phyloP scores from a whole-genome alignment of 1,140 invertebrate species.

The Hirudo medicinalis region DNA sequence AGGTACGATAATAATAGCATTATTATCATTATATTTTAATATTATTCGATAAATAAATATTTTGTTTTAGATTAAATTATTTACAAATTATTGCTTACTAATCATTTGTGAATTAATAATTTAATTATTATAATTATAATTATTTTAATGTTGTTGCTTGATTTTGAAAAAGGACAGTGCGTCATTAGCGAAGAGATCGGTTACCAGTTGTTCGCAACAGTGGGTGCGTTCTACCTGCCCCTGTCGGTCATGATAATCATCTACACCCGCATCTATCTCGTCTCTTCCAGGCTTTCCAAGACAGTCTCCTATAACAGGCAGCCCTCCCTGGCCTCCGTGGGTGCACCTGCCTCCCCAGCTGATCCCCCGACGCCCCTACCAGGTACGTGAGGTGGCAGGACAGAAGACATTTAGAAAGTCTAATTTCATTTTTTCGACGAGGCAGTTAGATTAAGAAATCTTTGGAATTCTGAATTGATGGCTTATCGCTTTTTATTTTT shows the following conservation, averaged over 20 bases:
- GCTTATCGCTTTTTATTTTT: too few species aligned
- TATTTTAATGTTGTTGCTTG: neutral
- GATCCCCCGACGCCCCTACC: too few species aligned
- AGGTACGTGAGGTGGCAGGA: too few species aligned
- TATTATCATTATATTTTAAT: neutral
- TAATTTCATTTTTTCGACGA: too few species aligned
- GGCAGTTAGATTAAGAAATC: too few species aligned
- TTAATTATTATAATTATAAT: neutral
- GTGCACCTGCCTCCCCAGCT: neutral
- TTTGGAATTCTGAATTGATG: too few species aligned
- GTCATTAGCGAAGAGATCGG: slow-evolving; percentile 82
- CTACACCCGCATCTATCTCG: slow-evolving; percentile 70
- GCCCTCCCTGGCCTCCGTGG: neutral
- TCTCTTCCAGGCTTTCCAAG: slow-evolving; percentile 40
- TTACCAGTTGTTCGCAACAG: slow-evolving; percentile 53
- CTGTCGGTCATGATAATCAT: slow-evolving; percentile 75
- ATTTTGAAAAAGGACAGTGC: slow-evolving; percentile 45
- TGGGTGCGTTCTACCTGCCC: slow-evolving; percentile 78
- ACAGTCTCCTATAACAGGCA: slow-evolving; percentile 3
- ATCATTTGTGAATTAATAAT: neutral
- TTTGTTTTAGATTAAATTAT: too few species aligned
- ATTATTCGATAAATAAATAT: too few species aligned
- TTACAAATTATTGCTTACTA: neutral
- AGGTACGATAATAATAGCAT: neutral
- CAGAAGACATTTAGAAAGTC: too few species aligned